Percentiles rank a stretch among this genome's conserved stretches.
These are phyloP conservation scores for Alentia gelatinosa DNA, from an alignment of 2,888 invertebrate species.

Conservation along the genomic window DNA sequence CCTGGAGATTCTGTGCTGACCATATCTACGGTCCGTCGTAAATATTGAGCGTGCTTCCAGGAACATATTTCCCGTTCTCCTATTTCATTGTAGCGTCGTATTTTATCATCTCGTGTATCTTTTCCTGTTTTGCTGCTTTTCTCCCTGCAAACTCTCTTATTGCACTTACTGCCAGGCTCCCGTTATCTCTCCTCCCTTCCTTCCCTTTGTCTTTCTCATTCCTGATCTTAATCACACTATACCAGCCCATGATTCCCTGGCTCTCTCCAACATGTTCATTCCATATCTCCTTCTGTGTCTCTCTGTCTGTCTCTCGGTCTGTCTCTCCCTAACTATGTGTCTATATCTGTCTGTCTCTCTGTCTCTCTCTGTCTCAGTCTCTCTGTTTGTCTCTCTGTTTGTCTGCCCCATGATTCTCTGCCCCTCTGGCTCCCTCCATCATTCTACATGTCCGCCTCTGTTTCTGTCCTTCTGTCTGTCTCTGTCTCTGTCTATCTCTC, in stretches of 20 bases:
- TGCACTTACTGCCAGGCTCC: background rate
- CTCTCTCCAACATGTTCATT: background rate
- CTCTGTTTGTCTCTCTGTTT: background rate
- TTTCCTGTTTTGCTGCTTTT: background rate
- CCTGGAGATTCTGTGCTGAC: too few species aligned
- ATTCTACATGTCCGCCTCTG: background rate
- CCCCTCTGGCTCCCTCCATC: background rate
- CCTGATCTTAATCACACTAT: background rate
- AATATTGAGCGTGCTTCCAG: too few species aligned
- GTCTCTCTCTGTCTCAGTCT: background rate
- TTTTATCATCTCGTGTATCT: background rate
- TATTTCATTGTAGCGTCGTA: too few species aligned
- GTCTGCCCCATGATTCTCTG: background rate
- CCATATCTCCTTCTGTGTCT: background rate
- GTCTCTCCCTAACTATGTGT: background rate
- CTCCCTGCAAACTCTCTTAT: background rate
- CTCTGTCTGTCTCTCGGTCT: background rate
- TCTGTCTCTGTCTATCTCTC: background rate
- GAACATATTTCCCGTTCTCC: background rate
- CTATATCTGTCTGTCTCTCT: background rate
- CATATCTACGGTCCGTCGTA: too few species aligned
- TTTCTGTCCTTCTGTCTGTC: background rate
- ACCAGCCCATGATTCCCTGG: too few species aligned
- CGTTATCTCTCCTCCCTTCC: background rate
- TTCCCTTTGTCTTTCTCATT: background rate